Conservation (phyloP, 2,797 vertebrate genomes). For the Eulemur mongoz region DNA sequence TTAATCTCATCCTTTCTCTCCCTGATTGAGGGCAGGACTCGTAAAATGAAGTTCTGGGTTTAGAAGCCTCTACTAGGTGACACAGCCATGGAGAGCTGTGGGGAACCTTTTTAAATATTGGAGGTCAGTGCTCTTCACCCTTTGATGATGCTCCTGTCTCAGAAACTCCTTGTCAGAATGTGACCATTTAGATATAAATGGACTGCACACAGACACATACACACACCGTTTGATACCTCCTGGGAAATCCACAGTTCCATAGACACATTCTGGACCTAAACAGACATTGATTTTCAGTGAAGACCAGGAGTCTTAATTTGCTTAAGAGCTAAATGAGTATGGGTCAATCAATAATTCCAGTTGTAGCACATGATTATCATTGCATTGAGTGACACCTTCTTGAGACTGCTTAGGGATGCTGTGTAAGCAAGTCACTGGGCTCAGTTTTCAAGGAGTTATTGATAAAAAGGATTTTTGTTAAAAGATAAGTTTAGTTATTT, state of each 20-base stretch:
- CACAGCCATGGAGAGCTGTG: not conserved
- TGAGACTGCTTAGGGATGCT: not conserved
- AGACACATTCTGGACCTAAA: not conserved
- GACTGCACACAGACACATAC: not conserved
- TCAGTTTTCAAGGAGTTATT: not conserved
- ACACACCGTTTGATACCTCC: not conserved
- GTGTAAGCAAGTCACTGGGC: not conserved
- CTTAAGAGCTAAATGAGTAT: not conserved
- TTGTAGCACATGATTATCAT: not conserved
- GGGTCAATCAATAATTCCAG: not conserved
- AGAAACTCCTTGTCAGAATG: not conserved
- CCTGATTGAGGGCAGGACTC: not conserved
- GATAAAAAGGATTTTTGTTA: not conserved
- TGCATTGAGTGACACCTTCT: not conserved
- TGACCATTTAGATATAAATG: not conserved
- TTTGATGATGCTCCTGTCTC: not conserved
- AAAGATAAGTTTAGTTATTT: not conserved
- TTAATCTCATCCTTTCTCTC: not conserved
- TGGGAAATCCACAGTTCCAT: not conserved
- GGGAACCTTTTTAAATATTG: not conserved
- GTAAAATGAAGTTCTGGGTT: not conserved
- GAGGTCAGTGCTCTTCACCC: not conserved
- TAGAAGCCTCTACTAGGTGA: not conserved
- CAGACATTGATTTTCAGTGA: conserved; percentile 4
- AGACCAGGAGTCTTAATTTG: conserved; percentile 49